A percentile compares a stretch with the other conserved stretches of the same genome.
Evolutionary conservation across 1,140 invertebrate genomes (phyloP).

Genomic region (Triops cancriformis): DNA sequence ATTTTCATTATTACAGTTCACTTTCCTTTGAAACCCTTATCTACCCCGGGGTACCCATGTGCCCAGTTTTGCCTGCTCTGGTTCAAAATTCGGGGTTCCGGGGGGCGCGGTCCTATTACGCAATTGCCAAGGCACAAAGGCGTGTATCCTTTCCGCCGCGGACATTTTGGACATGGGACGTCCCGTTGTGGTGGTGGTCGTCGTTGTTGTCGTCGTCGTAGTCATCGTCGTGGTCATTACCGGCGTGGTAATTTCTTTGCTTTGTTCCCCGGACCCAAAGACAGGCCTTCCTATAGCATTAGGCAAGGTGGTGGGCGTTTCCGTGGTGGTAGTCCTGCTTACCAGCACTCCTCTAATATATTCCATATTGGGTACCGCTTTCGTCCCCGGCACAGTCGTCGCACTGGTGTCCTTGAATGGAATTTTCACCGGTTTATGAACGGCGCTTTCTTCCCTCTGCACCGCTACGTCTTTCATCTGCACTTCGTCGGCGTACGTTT

Average conservation of each 20-base stretch:
- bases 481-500: neutral
- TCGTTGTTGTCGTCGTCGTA: neutral
- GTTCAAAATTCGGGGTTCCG: neutral
- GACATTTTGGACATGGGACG: neutral
- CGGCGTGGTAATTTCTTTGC: neutral
- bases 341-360: neutral
- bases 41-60: neutral
- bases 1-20: neutral
- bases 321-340: neutral
- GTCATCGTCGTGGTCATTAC: neutral
- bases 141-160: neutral
- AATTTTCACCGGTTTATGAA: neutral
- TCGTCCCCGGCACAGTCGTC: neutral
- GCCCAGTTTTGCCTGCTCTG: neutral
- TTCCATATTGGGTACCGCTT: neutral
- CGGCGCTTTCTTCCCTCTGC: neutral
- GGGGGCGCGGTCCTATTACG: neutral
- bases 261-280: neutral
- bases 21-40: neutral
- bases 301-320: conserved; percentile 4
- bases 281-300: neutral
- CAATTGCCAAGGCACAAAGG: conserved; percentile 4
- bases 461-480: neutral
- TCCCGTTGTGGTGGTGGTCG: neutral
- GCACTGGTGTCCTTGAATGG: neutral